A percentile compares a stretch with the other conserved stretches of the same genome.
These are phyloP conservation scores for Drosophila nigricruria DNA, from an alignment of 2,888 invertebrate genomes.

Conservation along the genomic window DNA sequence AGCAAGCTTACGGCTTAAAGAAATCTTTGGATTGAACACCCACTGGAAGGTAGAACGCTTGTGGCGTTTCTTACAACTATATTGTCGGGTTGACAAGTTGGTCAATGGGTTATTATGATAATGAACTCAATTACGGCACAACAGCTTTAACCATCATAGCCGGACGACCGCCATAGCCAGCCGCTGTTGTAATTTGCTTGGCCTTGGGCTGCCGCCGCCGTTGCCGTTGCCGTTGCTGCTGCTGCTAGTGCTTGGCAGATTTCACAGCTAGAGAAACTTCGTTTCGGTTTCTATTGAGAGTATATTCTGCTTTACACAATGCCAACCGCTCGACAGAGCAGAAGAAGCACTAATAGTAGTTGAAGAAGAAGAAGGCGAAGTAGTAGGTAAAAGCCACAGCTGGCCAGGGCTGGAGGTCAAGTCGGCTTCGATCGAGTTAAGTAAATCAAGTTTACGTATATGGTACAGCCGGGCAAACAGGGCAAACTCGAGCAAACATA, in stretches of 20 bases:
- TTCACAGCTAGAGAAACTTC: slow-evolving; percentile 73
- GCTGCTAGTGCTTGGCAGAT: slow-evolving; percentile 59
- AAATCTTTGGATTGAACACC: slow-evolving; percentile 25
- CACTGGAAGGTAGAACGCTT: slow-evolving; percentile 15
- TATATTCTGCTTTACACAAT: slow-evolving; percentile 69
- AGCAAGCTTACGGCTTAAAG: background rate
- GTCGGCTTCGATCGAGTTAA: slow-evolving; percentile 53
- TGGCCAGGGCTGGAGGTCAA: slow-evolving; percentile 72
- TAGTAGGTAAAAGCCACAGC: slow-evolving; percentile 40
- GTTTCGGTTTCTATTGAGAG: slow-evolving; percentile 51
- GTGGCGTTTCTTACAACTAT: slow-evolving; percentile 50
- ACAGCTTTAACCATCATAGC: slow-evolving; percentile 45
- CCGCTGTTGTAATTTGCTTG: slow-evolving; percentile 44
- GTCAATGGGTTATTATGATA: slow-evolving; percentile 82
- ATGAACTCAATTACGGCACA: slow-evolving; percentile 79
- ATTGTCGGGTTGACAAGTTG: slow-evolving; percentile 69
- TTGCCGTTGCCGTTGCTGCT: slow-evolving; percentile 6
- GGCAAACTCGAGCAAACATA: slow-evolving; percentile 23
- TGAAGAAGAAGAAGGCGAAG: slow-evolving; percentile 15
- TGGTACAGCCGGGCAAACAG: slow-evolving; percentile 23
- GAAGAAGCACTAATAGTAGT: slow-evolving; percentile 37
- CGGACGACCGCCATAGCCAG: slow-evolving; percentile 45
- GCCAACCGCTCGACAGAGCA: slow-evolving; percentile 49
- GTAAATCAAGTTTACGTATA: slow-evolving; percentile 70
- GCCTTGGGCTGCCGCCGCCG: slow-evolving; percentile 37